These are phyloP conservation scores for Myotis lucifugus DNA, from an alignment of 2,113 vertebrate genomes.

Conservation along the genomic window DNA sequence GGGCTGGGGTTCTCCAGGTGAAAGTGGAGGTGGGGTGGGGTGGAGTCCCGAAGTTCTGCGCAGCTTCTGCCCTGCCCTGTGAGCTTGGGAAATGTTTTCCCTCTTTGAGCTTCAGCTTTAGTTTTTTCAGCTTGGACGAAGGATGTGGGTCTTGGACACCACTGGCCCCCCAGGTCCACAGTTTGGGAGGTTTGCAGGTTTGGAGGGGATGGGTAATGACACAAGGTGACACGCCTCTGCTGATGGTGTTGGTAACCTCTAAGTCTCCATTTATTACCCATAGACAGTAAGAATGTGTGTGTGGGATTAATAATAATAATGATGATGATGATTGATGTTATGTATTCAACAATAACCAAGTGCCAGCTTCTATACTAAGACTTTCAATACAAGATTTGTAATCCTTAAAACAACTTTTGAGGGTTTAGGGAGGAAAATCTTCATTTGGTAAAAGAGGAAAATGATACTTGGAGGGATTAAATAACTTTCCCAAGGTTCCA, in stretches of 20 bases:
- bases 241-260: not conserved
- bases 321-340: not conserved
- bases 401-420: not conserved
- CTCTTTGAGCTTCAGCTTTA: conserved; percentile 1
- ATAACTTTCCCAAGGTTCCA: not conserved
- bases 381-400: conserved; percentile 4
- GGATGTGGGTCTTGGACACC: not conserved
- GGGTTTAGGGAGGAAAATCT: not conserved
- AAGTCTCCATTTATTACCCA: not conserved
- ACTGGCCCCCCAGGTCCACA: not conserved
- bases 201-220: not conserved
- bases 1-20: not conserved
- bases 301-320: not conserved
- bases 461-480: not conserved
- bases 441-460: not conserved
- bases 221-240: not conserved
- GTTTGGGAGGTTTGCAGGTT: not conserved
- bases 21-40: not conserved
- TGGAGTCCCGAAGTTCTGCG: not conserved
- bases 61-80: not conserved
- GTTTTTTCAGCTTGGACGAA: not conserved
- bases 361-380: not conserved
- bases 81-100: conserved; percentile 39
- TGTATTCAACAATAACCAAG: not conserved
- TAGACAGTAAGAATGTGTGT: not conserved